These are phyloP conservation scores for Sphaeridia pumilis DNA, from an alignment of 2,888 invertebrate species.

Conservation along the genomic window DNA sequence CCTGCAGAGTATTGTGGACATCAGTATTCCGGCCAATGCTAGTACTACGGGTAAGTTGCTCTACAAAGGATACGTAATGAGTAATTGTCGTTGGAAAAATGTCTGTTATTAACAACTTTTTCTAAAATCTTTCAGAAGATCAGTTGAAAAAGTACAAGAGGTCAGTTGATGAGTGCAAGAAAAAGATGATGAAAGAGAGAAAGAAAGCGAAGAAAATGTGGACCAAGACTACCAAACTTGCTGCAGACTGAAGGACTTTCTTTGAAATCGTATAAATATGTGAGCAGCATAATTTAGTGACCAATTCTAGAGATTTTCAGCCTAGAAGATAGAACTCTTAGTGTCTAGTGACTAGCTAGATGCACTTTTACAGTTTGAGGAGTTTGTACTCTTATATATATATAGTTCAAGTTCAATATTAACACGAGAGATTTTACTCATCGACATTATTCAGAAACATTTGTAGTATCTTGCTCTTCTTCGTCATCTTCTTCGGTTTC, in stretches of 20 bases:
- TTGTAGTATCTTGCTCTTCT: constrained; percentile 10
- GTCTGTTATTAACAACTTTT: too few species aligned
- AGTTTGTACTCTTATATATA: too few species aligned
- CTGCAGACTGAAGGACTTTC: too few species aligned
- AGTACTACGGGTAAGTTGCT: not conserved
- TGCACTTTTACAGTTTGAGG: not conserved
- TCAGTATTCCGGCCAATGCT: not conserved
- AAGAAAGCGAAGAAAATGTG: too few species aligned
- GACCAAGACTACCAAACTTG: too few species aligned
- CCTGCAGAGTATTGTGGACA: not conserved
- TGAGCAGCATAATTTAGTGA: not conserved
- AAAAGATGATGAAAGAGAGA: not conserved
- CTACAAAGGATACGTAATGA: too few species aligned
- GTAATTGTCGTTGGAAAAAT: too few species aligned
- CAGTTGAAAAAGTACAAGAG: too few species aligned
- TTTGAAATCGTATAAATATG: not conserved
- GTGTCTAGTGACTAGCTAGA: not conserved
- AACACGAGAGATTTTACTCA: too few species aligned
- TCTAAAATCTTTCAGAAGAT: too few species aligned
- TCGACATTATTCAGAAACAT: not conserved
- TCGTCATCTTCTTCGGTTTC: constrained; percentile 16
- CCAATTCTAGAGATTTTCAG: not conserved
- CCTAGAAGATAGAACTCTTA: not conserved
- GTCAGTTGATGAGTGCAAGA: not conserved
- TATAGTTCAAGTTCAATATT: too few species aligned